Conservation (phyloP, 1,140 invertebrate species). For the Vanessa atalanta region DNA sequence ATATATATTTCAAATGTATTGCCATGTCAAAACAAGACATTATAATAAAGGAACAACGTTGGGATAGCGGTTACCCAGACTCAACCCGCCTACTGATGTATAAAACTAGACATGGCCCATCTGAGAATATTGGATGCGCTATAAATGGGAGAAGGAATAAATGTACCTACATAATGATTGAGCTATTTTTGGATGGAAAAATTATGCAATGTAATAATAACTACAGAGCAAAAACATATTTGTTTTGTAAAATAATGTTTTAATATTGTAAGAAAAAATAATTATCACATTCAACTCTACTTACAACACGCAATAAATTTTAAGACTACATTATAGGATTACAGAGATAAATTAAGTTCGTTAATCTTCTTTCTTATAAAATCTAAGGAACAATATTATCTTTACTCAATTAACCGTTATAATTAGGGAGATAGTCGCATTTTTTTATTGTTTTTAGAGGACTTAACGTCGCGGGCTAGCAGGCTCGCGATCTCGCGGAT, state of each 20-base stretch:
- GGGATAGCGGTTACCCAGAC: not conserved
- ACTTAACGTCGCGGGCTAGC: not conserved
- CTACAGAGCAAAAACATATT: too few species aligned
- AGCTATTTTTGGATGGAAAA: too few species aligned
- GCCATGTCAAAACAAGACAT: constrained; percentile 5
- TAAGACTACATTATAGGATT: not conserved
- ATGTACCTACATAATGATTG: too few species aligned
- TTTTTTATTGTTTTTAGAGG: not conserved
- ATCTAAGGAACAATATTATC: not conserved
- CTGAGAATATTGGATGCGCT: constrained; percentile 3
- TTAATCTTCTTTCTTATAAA: not conserved
- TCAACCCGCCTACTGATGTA: constrained; percentile 4
- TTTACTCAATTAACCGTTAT: not conserved
- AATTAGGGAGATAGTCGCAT: not conserved
- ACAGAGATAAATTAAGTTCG: not conserved
- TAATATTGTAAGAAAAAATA: too few species aligned
- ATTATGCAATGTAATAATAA: too few species aligned
- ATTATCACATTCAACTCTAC: not conserved
- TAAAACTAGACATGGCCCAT: constrained; percentile 6
- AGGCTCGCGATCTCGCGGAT: constrained; percentile 32
- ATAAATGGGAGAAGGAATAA: not conserved
- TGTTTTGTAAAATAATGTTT: too few species aligned
- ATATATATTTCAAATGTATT: not conserved
- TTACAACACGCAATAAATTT: too few species aligned
- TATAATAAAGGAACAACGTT: not conserved